These are phyloP conservation scores for Selenia dentaria DNA, from an alignment of 2,888 invertebrate species.

Conservation along the genomic window DNA sequence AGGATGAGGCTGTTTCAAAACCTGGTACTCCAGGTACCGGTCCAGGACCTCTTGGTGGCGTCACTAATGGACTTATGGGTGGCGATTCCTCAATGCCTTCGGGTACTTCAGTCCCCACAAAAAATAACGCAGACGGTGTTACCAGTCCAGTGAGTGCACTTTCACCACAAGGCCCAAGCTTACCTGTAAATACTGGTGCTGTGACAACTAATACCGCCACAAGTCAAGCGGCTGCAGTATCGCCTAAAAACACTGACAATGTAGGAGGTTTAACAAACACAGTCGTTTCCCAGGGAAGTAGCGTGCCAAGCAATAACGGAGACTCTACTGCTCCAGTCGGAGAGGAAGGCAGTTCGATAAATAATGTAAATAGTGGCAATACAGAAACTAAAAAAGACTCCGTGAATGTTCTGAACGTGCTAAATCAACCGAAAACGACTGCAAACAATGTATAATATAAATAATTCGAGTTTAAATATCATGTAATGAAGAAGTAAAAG, in stretches of 20 bases:
- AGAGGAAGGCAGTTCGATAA: background rate
- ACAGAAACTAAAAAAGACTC: background rate
- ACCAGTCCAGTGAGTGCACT: background rate
- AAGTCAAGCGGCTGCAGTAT: background rate
- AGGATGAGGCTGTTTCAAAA: background rate
- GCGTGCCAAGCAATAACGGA: background rate
- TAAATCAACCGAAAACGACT: background rate
- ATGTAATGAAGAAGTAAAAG: no score
- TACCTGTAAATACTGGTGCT: background rate
- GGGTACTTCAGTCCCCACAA: background rate
- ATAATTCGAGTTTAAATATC: no score
- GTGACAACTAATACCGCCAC: background rate
- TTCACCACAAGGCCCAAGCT: background rate
- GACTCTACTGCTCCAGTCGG: background rate
- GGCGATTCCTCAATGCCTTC: background rate
- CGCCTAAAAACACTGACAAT: background rate
- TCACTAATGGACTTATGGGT: background rate
- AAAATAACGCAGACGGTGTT: background rate
- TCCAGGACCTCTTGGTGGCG: background rate
- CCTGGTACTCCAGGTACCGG: background rate
- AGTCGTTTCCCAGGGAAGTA: background rate
- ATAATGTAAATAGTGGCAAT: conserved; percentile 1
- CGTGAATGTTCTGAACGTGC: background rate
- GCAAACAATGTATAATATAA: no score
- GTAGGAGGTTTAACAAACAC: background rate